A percentile compares a stretch with the other conserved stretches of the same genome.
phyloP scores from a whole-genome alignment of 1,140 invertebrate species.

The Cydia amplana region DNA sequence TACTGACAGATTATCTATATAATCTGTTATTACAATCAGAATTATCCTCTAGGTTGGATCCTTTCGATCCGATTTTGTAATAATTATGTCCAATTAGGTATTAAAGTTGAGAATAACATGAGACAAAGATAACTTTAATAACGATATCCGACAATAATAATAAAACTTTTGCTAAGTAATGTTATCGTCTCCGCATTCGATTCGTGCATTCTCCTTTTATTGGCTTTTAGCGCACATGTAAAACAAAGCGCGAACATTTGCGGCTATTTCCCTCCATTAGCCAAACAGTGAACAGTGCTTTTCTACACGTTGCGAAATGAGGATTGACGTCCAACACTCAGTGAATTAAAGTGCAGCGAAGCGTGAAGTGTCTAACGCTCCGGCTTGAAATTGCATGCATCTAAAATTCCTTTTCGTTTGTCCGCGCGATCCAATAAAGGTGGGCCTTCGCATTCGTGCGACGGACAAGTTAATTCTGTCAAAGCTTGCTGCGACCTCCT shows the following conservation, averaged over 20 bases:
- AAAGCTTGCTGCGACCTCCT: constrained; percentile 73
- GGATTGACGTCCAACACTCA: constrained; percentile 12
- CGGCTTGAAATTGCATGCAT: constrained; percentile 37
- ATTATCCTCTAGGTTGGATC: no score
- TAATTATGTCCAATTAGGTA: no score
- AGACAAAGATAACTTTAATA: no score
- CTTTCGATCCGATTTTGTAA: no score
- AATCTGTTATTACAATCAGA: no score
- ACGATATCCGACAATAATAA: no score
- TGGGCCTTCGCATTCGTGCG: constrained; percentile 58
- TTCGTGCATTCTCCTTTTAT: background rate
- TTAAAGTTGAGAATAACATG: no score
- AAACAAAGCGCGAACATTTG: constrained; percentile 4
- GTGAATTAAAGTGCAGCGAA: constrained; percentile 15
- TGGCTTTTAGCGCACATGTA: background rate
- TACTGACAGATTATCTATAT: no score
- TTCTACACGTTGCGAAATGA: constrained; percentile 1
- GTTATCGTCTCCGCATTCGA: no score
- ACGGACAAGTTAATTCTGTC: constrained; percentile 78
- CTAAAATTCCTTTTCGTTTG: constrained; percentile 46
- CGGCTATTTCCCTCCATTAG: background rate
- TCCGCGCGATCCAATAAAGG: constrained; percentile 64
- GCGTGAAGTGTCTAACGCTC: constrained; percentile 2
- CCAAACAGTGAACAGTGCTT: background rate
- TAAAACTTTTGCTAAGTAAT: no score